Evolutionary conservation across 2,797 vertebrate species (phyloP), one percentile per base, ranked within the genome.

Genomic region (Coccyzus lansbergi): DNA sequence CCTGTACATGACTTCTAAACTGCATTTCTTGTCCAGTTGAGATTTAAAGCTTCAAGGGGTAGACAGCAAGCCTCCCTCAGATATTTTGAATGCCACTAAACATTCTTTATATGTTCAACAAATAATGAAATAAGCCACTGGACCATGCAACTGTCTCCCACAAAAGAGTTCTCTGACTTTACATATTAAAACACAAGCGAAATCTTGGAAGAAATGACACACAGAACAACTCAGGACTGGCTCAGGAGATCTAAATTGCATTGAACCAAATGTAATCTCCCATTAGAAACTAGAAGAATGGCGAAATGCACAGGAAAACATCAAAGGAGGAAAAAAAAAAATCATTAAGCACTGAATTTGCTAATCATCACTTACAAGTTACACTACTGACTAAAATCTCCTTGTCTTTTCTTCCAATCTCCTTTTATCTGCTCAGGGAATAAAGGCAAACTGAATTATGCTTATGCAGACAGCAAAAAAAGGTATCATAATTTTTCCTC

Each of bases 251-350:
- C 51, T 24, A 86, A 89, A 83, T 42, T 92, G 36, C 20, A 92
- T 26, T 75, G 60, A 94, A 93, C 24, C 58, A 77, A 85, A 85
- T 21, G 28, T 68, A 71, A 90, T 74, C 93, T 93, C n/a, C 74
- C 63, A 82, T 69, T 88, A 91, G 85, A 83, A 94, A 64, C 15
- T 7, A 90, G 48, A 83, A 79, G 55, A 69, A 90, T 15, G 14
- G 69, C 83, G 55, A 76, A 95, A 93, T 38, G 33, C 78, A 83
- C 21, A 60, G 71, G 49, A 86, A 86, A 80, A 84, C 60, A 92
- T 89, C 71, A 95, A 87, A 93, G n/a, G 34, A 74, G n/a, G 62
- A 90, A 83, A 78, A 85, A 83, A 78, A 85, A 91, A 96, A 94
- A 83, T 65, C 94, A 94, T 90, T 90, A 92, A 87, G 84, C 64